These are phyloP conservation scores for Polyodon spathula DNA, from an alignment of 2,113 vertebrate genomes.

Conservation along the genomic window DNA sequence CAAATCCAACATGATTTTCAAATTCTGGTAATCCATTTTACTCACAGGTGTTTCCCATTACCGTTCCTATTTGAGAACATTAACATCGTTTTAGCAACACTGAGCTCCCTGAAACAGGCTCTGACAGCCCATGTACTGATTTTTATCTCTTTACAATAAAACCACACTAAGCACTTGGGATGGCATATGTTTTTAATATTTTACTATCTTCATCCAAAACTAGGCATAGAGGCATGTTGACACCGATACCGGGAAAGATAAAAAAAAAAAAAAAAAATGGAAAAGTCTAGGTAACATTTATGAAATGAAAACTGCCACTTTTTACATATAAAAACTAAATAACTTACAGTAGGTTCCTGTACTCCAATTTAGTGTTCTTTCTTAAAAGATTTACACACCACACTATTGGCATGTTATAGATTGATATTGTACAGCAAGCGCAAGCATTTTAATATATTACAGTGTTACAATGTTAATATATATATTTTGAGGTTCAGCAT, in stretches of 20 bases:
- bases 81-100: slow-evolving; percentile 63
- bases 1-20: slow-evolving; percentile 38
- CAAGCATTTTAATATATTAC: no score
- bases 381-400: no score
- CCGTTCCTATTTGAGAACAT: slow-evolving; percentile 58
- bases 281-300: no score
- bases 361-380: no score
- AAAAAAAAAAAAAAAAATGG: background rate
- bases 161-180: slow-evolving; percentile 54
- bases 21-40: slow-evolving; percentile 33
- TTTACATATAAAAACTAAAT: no score
- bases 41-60: slow-evolving; percentile 80
- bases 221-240: slow-evolving; percentile 11
- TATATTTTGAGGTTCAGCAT: no score
- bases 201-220: slow-evolving; percentile 32
- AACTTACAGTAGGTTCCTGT: no score
- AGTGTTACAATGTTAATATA: no score
- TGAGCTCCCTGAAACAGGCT: slow-evolving; percentile 60
- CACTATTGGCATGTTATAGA: no score
- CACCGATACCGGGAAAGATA: background rate
- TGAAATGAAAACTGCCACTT: no score
- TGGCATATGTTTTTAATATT: slow-evolving; percentile 70
- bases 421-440: no score
- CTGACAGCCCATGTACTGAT: slow-evolving; percentile 63
- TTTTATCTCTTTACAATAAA: slow-evolving; percentile 78